Percentiles rank a stretch among this genome's conserved stretches.
Evolutionary conservation across 2,888 invertebrate genomes (phyloP).

Genomic region (Aelia acuminata): DNA sequence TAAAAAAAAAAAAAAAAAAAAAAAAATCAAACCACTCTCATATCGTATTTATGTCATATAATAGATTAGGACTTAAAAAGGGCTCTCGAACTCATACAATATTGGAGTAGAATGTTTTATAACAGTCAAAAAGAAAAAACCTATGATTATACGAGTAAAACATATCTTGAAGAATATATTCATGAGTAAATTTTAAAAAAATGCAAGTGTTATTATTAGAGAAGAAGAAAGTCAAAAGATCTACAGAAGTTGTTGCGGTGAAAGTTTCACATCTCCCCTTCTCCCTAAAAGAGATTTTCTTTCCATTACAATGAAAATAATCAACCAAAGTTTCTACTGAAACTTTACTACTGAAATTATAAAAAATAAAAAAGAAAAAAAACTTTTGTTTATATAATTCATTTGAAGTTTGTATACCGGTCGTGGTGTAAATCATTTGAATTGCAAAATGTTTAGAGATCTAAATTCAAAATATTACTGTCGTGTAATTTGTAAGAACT

Average conservation of each 20-base stretch:
- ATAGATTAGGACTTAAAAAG: too few species aligned
- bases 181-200: too few species aligned
- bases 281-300: conserved; percentile 38
- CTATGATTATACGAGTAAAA: too few species aligned
- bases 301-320: conserved; percentile 50
- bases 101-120: too few species aligned
- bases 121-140: too few species aligned
- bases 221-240: not conserved
- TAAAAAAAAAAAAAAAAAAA: too few species aligned
- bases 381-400: conserved; percentile 25
- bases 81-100: too few species aligned
- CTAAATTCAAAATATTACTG: not conserved
- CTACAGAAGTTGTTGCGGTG: not conserved
- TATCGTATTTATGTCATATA: too few species aligned
- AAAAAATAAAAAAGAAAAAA: not conserved
- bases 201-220: not conserved
- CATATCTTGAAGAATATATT: too few species aligned
- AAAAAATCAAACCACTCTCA: too few species aligned
- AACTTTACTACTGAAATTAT: conserved; percentile 15
- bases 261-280: conserved; percentile 19
- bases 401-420: not conserved
- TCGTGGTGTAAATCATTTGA: conserved; percentile 11
- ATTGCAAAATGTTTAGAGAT: conserved; percentile 45
- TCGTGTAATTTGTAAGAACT: not conserved
- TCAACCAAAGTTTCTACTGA: not conserved